A percentile compares a stretch with the other conserved stretches of the same genome.
phyloP scores from a whole-genome alignment of 2,888 invertebrate species.

The Himalopsyche kuldschensis region DNA sequence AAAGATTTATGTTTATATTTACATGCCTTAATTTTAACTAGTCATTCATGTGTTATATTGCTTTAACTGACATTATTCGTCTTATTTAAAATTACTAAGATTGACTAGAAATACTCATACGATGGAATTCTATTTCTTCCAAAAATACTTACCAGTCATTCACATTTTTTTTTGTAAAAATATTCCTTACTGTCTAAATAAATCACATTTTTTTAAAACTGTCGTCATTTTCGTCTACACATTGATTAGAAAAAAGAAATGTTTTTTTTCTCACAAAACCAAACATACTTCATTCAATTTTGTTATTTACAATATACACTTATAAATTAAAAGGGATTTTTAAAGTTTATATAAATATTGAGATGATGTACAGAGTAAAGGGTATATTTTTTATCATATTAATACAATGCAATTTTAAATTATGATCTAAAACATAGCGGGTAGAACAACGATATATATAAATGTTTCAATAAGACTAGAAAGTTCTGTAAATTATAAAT shows the following conservation, averaged over 20 bases:
- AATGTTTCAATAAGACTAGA: too few species aligned
- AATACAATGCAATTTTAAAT: not conserved
- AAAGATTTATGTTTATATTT: not conserved
- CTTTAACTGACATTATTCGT: conserved; percentile 9
- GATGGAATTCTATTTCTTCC: not conserved
- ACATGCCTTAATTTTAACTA: not conserved
- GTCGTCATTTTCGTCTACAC: not conserved
- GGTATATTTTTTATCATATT: not conserved
- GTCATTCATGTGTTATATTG: conserved; percentile 10
- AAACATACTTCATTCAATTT: not conserved
- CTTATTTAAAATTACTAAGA: not conserved
- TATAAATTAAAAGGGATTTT: not conserved
- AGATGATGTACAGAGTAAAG: not conserved
- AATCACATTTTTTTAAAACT: not conserved
- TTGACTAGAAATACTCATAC: not conserved
- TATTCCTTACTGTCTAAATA: not conserved
- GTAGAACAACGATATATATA: not conserved
- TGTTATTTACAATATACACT: not conserved
- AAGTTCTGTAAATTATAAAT: too few species aligned
- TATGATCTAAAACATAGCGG: not conserved
- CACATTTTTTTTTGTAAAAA: not conserved
- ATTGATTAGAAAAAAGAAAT: not conserved
- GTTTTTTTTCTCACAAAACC: not conserved
- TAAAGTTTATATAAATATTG: not conserved
- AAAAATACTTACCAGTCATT: not conserved